Evolutionary conservation across 2,888 invertebrate genomes (phyloP).

Genomic region (Neelides folsomi): DNA sequence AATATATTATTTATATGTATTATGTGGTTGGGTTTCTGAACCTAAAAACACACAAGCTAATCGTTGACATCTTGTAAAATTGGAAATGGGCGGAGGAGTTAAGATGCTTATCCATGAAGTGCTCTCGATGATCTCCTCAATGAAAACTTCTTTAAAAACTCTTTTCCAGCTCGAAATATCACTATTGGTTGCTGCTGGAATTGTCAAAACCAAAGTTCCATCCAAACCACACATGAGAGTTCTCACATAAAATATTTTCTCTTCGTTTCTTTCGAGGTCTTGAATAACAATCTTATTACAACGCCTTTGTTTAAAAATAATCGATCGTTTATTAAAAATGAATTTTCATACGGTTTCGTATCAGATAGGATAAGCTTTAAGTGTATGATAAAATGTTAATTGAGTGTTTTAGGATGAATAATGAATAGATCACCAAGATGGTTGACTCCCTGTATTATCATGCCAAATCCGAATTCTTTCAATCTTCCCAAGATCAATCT

Average conservation of each 20-base stretch:
- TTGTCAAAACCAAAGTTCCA: slow-evolving; percentile 10
- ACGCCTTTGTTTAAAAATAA: slow-evolving; percentile 7
- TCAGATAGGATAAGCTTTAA: too few relatives aligned
- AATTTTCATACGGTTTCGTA: too few relatives aligned
- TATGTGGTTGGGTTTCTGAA: too few relatives aligned
- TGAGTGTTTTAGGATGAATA: neutral
- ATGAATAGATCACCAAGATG: slow-evolving; percentile 14
- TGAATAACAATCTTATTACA: slow-evolving; percentile 19
- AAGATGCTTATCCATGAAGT: slow-evolving; percentile 37
- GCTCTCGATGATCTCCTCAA: slow-evolving; percentile 30
- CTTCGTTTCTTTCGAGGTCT: slow-evolving; percentile 3
- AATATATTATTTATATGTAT: too few relatives aligned
- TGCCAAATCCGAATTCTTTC: slow-evolving; percentile 25
- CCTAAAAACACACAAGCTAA: slow-evolving; percentile 29
- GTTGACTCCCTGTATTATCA: slow-evolving; percentile 18
- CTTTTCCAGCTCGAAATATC: slow-evolving; percentile 7
- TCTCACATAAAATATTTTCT: slow-evolving; percentile 19
- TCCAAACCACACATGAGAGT: slow-evolving; percentile 10
- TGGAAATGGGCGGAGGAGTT: slow-evolving; percentile 33
- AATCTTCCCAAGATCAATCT: slow-evolving; percentile 17
- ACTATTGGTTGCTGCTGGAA: slow-evolving; percentile 2
- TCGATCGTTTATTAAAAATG: too few relatives aligned
- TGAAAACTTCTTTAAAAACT: slow-evolving; percentile 15
- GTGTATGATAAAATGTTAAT: too few relatives aligned
- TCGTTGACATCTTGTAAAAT: slow-evolving; percentile 36